Percentiles rank a stretch among this genome's conserved stretches.
phyloP scores from a whole-genome alignment of 2,797 vertebrate genomes.

The Tachyglossus aculeatus region DNA sequence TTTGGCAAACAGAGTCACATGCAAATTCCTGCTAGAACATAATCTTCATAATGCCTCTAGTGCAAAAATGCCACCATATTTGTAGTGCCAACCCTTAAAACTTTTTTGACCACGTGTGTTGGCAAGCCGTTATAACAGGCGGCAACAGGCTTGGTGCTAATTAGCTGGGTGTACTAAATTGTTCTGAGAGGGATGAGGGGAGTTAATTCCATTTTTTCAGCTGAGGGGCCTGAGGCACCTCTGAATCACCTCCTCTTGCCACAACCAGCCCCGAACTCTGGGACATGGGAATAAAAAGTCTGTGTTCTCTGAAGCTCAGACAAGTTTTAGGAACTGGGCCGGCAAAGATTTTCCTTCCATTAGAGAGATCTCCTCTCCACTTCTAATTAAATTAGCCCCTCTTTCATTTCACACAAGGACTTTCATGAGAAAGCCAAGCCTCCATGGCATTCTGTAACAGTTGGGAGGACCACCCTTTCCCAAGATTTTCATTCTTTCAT shows the following conservation, averaged over 20 bases:
- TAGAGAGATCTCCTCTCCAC: too few relatives aligned
- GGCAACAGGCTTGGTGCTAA: constrained; percentile 51
- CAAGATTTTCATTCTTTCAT: too few relatives aligned
- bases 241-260: constrained; percentile 48
- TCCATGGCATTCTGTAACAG: too few relatives aligned
- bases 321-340: constrained; percentile 6
- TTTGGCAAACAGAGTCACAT: constrained; percentile 21
- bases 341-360: too few relatives aligned
- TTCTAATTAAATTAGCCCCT: not conserved
- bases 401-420: not conserved
- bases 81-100: constrained; percentile 35
- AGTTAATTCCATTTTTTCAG: constrained; percentile 38
- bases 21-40: not conserved
- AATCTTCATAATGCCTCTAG: constrained; percentile 6
- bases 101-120: constrained; percentile 25
- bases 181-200: not conserved
- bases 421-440: too few relatives aligned
- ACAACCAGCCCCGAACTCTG: constrained; percentile 33
- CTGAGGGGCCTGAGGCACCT: constrained; percentile 41
- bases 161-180: constrained; percentile 34
- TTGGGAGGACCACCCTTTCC: too few relatives aligned
- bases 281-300: constrained; percentile 10
- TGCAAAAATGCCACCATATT: constrained; percentile 21
- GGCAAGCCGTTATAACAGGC: constrained; percentile 49
- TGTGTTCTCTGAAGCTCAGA: constrained; percentile 8